phyloP scores from a whole-genome alignment of 2,113 vertebrate genomes.

The Brienomyrus longianalis region DNA sequence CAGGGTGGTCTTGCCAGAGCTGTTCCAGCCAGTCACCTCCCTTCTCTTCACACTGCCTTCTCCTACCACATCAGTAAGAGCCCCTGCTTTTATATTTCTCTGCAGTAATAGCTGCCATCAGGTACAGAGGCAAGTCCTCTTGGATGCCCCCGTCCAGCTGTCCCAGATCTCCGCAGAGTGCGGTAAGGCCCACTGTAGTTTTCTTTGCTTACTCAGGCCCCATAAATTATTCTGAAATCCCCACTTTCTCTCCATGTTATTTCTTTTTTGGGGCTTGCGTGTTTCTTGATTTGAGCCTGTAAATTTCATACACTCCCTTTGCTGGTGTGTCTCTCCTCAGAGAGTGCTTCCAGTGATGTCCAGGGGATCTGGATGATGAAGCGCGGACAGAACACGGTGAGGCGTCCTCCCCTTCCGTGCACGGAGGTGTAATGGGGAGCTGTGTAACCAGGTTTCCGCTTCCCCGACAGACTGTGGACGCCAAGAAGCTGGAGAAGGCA shows the following conservation, averaged over 20 bases:
- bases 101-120: conserved; percentile 50
- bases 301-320: neutral
- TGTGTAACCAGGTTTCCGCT: neutral
- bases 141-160: conserved; percentile 88
- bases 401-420: neutral
- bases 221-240: neutral
- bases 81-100: neutral
- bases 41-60: neutral
- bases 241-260: neutral
- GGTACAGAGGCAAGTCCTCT: conserved; percentile 64
- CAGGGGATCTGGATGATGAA: conserved; percentile 72
- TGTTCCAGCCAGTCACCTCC: neutral
- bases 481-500: conserved; percentile 91
- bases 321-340: conserved; percentile 27
- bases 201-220: neutral
- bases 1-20: too few species aligned
- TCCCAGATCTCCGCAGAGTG: conserved; percentile 79
- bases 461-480: conserved; percentile 72
- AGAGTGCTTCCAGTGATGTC: conserved; percentile 38
- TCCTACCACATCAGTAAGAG: neutral
- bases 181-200: conserved; percentile 54
- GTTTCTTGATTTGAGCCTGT: neutral
- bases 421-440: neutral
- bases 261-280: neutral
- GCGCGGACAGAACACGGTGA: conserved; percentile 44